Base-by-base conservation (phyloP, 2,888 invertebrate species). In the Lagria hirta region DNA sequence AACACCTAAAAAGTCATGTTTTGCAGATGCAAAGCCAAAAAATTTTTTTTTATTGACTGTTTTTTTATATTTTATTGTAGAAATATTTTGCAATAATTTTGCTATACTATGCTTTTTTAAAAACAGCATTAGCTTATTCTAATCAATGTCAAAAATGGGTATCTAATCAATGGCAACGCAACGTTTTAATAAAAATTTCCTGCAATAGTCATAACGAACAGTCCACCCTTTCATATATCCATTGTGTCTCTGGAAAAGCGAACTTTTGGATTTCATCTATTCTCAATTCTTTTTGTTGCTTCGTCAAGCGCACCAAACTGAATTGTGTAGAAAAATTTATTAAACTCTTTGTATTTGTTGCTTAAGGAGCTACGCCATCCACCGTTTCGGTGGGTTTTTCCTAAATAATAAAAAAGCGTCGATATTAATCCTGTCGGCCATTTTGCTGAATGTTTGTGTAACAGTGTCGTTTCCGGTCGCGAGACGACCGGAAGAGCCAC, bases 401-500 rank as follows among this genome's bases (percentile, higher is more conserved):
- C 13, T 34, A n/a, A n/a, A n/a, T n/a, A n/a, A n/a, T 23, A 14
- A 34, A 36, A 36, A 36, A 36, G 10, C 35, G 29, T 40, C 28
- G 45, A 36, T 42, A 43, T 45, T 49, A 52, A 50, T 54, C 44
- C 50, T 34, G 49, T 46, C 51, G 43, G 52, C 59, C 54, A 59
- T 58, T 58, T 58, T 57, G 57, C 47, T 48, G 29, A 52, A 46
- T 60, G 58, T 62, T 62, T 62, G 61, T 61, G 57, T 59, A 61
- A 58, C 53, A 49, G 48, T 54, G 58, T 53, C 55, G 60, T 58
- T 62, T 64, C 64, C 62, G 58, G 58, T 51, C 46, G 55, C 51
- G 50, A 48, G 51, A 52, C 48, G 57, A 55, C 62, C 61, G 62
- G 64, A 64, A 64, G 63, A 65, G 61, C 62, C 62, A 62, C 62